A percentile compares a stretch with the other conserved stretches of the same genome.
Conservation (phyloP, 2,888 invertebrate genomes). For the Cheilosia urbana region DNA sequence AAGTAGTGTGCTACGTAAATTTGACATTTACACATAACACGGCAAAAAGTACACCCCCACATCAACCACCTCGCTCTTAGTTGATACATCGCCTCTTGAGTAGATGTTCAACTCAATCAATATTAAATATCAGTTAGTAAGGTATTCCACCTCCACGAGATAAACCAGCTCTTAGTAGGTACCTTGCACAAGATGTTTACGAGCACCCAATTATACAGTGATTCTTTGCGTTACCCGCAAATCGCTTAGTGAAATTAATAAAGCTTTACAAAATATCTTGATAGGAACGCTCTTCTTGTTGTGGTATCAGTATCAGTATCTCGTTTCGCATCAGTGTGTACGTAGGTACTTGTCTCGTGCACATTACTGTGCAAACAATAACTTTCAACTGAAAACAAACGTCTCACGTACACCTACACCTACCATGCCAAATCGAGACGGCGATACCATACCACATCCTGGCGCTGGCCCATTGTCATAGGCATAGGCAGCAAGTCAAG, state of each 20-base stretch:
- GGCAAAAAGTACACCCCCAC: not conserved
- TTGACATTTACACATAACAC: not conserved
- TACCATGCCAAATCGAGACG: not conserved
- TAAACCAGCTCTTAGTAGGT: constrained; percentile 36
- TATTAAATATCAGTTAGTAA: constrained; percentile 45
- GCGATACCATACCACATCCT: constrained; percentile 10
- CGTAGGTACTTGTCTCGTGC: constrained; percentile 29
- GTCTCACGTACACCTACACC: constrained; percentile 2
- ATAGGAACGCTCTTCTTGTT: not conserved
- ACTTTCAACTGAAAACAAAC: constrained; percentile 62
- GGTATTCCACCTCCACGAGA: constrained; percentile 37
- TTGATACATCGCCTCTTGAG: constrained; percentile 42
- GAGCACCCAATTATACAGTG: constrained; percentile 45
- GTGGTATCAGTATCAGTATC: constrained; percentile 8
- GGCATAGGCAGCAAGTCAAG: too few relatives aligned
- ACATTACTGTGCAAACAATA: constrained; percentile 67
- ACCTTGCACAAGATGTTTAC: constrained; percentile 27
- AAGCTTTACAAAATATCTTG: constrained; percentile 43
- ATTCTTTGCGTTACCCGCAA: not conserved
- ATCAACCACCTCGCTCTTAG: constrained; percentile 4
- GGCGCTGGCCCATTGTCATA: not conserved
- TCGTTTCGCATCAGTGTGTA: constrained; percentile 44
- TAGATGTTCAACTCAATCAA: constrained; percentile 30
- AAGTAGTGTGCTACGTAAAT: not conserved
- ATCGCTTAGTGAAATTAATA: constrained; percentile 26